Base-by-base conservation (phyloP, 2,113 vertebrate genomes). In the Sphaerodactylus townsendi region DNA sequence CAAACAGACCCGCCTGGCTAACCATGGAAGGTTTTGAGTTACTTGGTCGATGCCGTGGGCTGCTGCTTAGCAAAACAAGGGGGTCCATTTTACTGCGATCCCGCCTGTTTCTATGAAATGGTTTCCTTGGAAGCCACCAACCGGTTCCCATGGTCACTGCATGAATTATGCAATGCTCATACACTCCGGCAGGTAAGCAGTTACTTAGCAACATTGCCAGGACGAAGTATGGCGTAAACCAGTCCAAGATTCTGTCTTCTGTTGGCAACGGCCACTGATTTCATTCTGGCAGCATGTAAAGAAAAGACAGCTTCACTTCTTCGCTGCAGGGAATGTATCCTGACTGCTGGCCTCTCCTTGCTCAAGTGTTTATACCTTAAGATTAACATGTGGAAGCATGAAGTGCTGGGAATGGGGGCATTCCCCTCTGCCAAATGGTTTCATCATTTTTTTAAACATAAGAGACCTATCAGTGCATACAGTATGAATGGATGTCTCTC, bases 91-190 rank as follows among this genome's bases (percentile, higher is more conserved):
- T 88, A 64, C 89, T 78, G 86, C 10, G 86, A 74, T 33, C 30
- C 35, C 68, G 69, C 79, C 81, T 79, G 46, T 70, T 41, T 80
- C 66, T 87, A 82, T 87, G 86, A 88, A 90, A 59, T 28, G 66
- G 69, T 82, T 88, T 79, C 77, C 80, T 84, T 81, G 85, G 90
- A 35, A 72, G 9, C 68, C 59, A 70, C 87, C 81, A 82, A 85
- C 88, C 70, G 83, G 93, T 95, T 95, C 92, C 94, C 92, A 94
- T 93, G 87, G 92, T 88, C 93, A 94, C 90, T 82, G 84, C 68
- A 65, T 74, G 65, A 88, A 92, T 90, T 86, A 86, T 6, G 77
- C 37, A 2, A 70, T 74, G 85, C 86, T 15, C 53, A 90, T 2
- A 80, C 21, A 44, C 77, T 14, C 90, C 21, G 79, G 82, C 90